Base-by-base conservation (phyloP, 2,113 vertebrate species). In the Bufo bufo region DNA sequence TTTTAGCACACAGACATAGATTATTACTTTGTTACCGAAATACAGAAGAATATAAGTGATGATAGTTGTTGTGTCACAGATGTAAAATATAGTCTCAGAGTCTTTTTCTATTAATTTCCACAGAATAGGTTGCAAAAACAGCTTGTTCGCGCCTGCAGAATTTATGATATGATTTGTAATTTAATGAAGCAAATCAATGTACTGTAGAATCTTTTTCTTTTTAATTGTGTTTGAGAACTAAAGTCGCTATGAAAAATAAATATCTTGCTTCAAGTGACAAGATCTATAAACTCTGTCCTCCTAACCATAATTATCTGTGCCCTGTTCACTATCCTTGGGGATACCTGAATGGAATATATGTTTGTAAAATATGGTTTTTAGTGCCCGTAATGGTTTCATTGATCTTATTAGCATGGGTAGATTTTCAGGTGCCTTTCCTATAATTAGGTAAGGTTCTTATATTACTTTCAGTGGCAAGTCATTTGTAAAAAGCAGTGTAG, bases 341-440 rank as follows among this genome's bases (percentile, higher is more conserved):
- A 80, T 71, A 78, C 59, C 85, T 66, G 50, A 77, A 65, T 54
- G 59, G 43, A 77, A 52, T 61, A 49, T 78, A 78, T 86, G 47
- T 14, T 86, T 86, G 74, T 66, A 86, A 86, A 78, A 77, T 23
- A 86, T 86, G 45, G 74, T 50, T 86, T 86, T 86, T 86, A 86
- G 56, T 78, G 45, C 43, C 59, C 52, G 54, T 86, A 86, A 86
- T 86, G 49, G 85, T 86, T 86, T 63, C 85, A 86, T 86, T 78
- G 85, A 78, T 86, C 74, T 77, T 86, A 78, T 86, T 86, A 86
- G 74, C 72, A 78, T 78, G 74, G 59, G 72, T 43, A 65, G 33
- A 78, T 86, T 86, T 86, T 33, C 74, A 86, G 85, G 74, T 65
- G 74, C 74, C 85, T 86, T 50, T 78, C 43, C 85, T 78, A 65